Evolutionary conservation across 2,113 vertebrate genomes (phyloP).

Genomic region (Xyrauchen texanus): DNA sequence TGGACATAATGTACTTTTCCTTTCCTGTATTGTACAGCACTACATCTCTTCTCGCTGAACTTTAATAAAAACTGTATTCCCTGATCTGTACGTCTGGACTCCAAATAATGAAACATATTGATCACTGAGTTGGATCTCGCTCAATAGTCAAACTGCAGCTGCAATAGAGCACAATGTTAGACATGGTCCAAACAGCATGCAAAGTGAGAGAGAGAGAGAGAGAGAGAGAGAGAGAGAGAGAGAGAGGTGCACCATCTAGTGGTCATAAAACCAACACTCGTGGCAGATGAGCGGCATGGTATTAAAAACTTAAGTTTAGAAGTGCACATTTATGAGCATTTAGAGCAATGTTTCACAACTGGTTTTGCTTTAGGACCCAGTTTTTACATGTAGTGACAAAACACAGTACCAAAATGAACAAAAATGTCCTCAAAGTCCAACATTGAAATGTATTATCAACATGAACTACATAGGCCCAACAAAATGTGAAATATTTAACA

Average conservation of each 20-base stretch:
- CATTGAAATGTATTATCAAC: no score
- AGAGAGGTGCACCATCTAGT: conserved; percentile 62
- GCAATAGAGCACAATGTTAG: not conserved
- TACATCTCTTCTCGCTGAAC: conserved; percentile 66
- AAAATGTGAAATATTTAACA: no score
- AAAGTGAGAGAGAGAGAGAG: not conserved
- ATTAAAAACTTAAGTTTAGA: not conserved
- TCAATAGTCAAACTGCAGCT: conserved; percentile 59
- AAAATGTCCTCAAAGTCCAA: no score
- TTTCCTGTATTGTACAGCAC: conserved; percentile 50
- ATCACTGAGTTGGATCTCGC: conserved; percentile 71
- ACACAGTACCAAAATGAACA: no score
- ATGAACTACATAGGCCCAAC: no score
- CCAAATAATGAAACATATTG: conserved; percentile 80
- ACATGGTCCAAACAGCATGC: not conserved
- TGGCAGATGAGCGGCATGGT: not conserved
- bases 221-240: no score
- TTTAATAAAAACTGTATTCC: conserved; percentile 79
- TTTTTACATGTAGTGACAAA: no score
- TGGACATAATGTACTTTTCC: not conserved
- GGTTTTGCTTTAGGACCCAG: no score
- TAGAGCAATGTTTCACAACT: no score
- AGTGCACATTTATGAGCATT: no score
- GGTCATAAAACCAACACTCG: conserved; percentile 31
- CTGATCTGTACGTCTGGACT: conserved; percentile 64